Base-by-base conservation (phyloP, 2,888 invertebrate genomes). In the Steromphala cineraria region DNA sequence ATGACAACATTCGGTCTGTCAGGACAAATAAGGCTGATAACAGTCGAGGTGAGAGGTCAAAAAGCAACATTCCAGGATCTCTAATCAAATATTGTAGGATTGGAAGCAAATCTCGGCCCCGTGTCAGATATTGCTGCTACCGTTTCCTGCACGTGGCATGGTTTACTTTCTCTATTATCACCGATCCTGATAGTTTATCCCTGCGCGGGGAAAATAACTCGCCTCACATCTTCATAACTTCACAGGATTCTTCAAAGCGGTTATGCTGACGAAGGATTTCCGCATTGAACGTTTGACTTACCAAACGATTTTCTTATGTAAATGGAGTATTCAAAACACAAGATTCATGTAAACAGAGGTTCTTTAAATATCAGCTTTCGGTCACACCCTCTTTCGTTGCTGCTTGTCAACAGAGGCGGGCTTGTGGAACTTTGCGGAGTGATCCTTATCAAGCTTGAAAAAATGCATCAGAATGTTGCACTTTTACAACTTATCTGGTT, bases 91-190 rank as follows among this genome's bases (percentile, higher is more conserved):
- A 24, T 62, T 28, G 28, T 28, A 21, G 24, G 62, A 62, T 15
- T 28, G 62, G 28, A 28, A 28, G 62, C 62, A 62, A 62, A 62
- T 62, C 62, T 62, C 28, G 62, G 17, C 62, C 62, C 62, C 28
- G 7, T 28, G 19, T 24, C 71, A 71, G 36, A 36, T 36, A n/a
- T 4, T 71, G 31, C 71, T 36, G 71, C 71, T 36, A 36, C 15
- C 28, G 71, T 40, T 71, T 40, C 40, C 71, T 71, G 71, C 40
- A 71, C 71, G 71, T 71, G 71, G 71, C 71, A 36, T 4, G 71
- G 71, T 40, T 71, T 71, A 40, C 71, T 31, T 36, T 36, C 71
- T 17, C 8, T 36, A 36, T 71, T 71, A 71, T 71, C 71, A 36
- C 71, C 40, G 36, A 15, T 71, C 40, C 31, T 71, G 31, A 10